Percentiles rank a stretch among this genome's conserved stretches.
Conservation (phyloP, 2,888 invertebrate species). For the Drosophila siamana region DNA sequence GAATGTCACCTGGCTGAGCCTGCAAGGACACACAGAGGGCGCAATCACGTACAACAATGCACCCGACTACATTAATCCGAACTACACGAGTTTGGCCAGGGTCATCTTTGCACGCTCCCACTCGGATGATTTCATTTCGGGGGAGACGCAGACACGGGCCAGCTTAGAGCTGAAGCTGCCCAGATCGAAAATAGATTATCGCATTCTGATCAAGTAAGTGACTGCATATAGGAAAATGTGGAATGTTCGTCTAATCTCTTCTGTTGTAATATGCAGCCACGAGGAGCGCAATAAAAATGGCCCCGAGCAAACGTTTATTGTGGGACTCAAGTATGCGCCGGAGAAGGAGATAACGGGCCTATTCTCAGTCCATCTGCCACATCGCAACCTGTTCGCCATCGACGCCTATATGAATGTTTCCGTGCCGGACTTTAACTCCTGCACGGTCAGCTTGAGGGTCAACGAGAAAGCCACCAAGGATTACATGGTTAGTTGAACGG, state of each 20-base stretch:
- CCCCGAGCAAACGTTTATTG: conserved; percentile 86
- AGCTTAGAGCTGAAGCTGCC: conserved; percentile 88
- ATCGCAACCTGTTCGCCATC: conserved; percentile 88
- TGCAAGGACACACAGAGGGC: conserved; percentile 90
- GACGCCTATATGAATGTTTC: conserved; percentile 91
- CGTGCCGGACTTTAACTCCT: conserved; percentile 90
- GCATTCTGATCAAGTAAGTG: conserved; percentile 86
- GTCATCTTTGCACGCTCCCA: conserved; percentile 88
- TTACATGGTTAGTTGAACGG: conserved; percentile 87
- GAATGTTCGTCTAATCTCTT: neutral
- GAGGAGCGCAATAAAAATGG: conserved; percentile 86
- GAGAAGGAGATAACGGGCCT: conserved; percentile 87
- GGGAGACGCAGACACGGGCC: conserved; percentile 86
- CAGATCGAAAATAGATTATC: conserved; percentile 89
- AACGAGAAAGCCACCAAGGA: conserved; percentile 89
- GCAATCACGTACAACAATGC: conserved; percentile 90
- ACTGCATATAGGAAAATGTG: neutral
- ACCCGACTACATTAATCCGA: conserved; percentile 87
- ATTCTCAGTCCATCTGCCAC: conserved; percentile 88
- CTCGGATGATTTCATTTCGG: conserved; percentile 87
- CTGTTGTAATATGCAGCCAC: conserved; percentile 68
- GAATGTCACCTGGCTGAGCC: conserved; percentile 88
- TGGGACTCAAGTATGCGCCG: conserved; percentile 87
- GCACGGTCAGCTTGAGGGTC: conserved; percentile 88
- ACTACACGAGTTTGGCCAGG: conserved; percentile 88